Evolutionary conservation across 2,797 vertebrate species (phyloP), one percentile per base, ranked within the genome.

Genomic region (Enteromius radiatus): DNA sequence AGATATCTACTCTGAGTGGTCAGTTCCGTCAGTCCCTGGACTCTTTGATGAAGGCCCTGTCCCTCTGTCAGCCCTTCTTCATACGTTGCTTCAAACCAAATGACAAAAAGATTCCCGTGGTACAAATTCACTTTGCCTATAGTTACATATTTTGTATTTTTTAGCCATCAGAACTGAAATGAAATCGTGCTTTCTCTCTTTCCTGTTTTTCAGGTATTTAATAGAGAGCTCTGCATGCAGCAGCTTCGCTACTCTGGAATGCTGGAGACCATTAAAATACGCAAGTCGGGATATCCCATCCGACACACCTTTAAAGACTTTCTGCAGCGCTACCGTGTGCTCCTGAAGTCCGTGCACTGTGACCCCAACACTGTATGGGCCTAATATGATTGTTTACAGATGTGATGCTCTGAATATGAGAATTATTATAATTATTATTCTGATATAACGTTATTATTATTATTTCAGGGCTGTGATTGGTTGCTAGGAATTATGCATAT

Each of bases 61-160:
- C 92, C 15, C 89, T 85, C 85, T 98, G 97, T 89, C 95, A 99
- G 89, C 98, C 98, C 0, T 97, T 94, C 90, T 99, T 99, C 88
- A 92, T 99, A 85, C 97, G 98, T 85, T 99, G 98, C 91, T 96
- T 99, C 91, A 99, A 99, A 86, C 97, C 98, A 86, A 99, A 99
- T 26, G 95, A 96, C 47, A 93, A 89, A 86, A 99, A 99, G 92
- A 94, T 95, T 89, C 95, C 97, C 0, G 75, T 95, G 96, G 98
- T 99, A 94, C 26, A 21, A 70, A 11, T 33, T 49, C 3, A 81
- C 19, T 12, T 43, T 33, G 19, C 10, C 11, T 19, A 9, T 11
- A 49, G 26, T 33, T 31, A 26, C n/a, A 59, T 10, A 6, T 38
- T 41, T 47, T 14, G 21, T 67, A 41, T 33, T 59, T 10, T 45